These are phyloP conservation scores for Conger conger DNA, from an alignment of 2,113 vertebrate genomes.

Conservation along the genomic window DNA sequence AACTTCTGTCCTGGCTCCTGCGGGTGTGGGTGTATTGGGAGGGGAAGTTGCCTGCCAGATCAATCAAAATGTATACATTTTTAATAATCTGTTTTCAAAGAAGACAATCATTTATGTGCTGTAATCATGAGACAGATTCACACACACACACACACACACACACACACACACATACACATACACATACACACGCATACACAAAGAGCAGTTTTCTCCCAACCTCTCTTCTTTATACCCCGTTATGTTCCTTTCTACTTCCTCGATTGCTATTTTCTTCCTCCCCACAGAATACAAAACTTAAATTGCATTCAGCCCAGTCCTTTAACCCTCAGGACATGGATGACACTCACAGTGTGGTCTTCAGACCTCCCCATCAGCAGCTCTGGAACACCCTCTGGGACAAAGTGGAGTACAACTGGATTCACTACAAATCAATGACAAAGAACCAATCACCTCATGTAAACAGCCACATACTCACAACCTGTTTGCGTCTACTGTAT, in stretches of 20 bases:
- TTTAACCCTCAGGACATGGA: constrained; percentile 20
- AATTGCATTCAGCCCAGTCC: neutral
- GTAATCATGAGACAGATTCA: too few species aligned
- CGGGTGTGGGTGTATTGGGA: constrained; percentile 20
- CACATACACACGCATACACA: neutral
- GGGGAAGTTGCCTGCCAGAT: constrained; percentile 35
- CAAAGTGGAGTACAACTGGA: constrained; percentile 3
- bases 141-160: neutral
- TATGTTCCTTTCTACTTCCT: neutral
- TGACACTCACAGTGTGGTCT: constrained; percentile 17
- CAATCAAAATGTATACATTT: constrained; percentile 49
- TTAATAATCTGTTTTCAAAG: constrained; percentile 1
- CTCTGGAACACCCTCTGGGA: constrained; percentile 32
- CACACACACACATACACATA: neutral
- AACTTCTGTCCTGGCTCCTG: constrained; percentile 42
- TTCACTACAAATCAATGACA: neutral
- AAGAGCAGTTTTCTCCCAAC: neutral
- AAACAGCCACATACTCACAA: too few species aligned
- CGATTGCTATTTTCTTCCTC: neutral
- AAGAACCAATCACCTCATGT: constrained; percentile 41
- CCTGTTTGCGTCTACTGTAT: neutral
- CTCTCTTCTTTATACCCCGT: neutral
- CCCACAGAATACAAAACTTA: neutral
- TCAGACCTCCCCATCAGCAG: constrained; percentile 23
- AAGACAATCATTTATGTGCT: too few species aligned